A percentile compares a stretch with the other conserved stretches of the same genome.
These are phyloP conservation scores for Erebia palarica DNA, from an alignment of 2,888 invertebrate genomes.

Conservation along the genomic window DNA sequence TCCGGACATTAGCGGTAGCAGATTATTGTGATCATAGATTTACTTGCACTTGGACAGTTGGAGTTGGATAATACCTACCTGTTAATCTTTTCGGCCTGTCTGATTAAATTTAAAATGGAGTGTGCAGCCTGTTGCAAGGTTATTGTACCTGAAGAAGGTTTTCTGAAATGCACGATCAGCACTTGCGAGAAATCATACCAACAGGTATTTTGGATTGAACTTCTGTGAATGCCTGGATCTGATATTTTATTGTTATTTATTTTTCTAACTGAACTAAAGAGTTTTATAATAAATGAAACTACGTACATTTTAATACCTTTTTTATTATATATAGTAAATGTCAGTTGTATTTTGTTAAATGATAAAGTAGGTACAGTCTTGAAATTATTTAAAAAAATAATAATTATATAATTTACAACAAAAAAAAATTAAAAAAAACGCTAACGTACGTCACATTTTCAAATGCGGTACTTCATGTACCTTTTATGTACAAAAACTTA, in stretches of 20 bases:
- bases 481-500: slow-evolving; percentile 50
- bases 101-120: no score
- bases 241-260: neutral
- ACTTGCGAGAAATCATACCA: no score
- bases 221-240: no score
- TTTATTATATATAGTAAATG: slow-evolving; percentile 80
- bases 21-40: no score
- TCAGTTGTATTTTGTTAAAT: slow-evolving; percentile 72
- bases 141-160: no score
- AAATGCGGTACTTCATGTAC: slow-evolving; percentile 44
- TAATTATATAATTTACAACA: slow-evolving; percentile 68
- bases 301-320: slow-evolving; percentile 62
- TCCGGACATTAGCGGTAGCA: no score
- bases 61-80: no score
- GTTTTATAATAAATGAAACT: slow-evolving; percentile 57
- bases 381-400: slow-evolving; percentile 73
- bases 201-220: no score
- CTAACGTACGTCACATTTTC: slow-evolving; percentile 42
- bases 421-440: slow-evolving; percentile 46
- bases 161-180: no score
- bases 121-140: no score
- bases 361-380: slow-evolving; percentile 78
- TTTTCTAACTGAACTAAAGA: neutral
- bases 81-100: no score
- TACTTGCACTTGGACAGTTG: no score